Conservation (phyloP, 2,113 vertebrate species). For the Petaurus breviceps region DNA sequence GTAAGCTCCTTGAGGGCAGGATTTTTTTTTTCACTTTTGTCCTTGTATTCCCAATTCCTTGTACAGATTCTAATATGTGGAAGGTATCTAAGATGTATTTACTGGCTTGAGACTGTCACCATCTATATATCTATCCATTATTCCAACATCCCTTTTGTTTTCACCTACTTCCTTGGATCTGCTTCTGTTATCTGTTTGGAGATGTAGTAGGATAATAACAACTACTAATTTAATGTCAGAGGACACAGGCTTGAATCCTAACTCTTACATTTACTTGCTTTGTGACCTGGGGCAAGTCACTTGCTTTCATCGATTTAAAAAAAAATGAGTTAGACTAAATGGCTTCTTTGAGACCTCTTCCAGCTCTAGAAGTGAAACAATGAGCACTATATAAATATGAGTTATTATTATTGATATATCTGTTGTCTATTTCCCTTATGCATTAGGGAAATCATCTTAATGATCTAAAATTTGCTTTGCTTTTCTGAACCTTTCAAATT, state of each 20-base stretch:
- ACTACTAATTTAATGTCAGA: neutral
- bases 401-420: neutral
- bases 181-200: neutral
- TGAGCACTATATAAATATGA: neutral
- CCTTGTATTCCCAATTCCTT: neutral
- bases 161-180: neutral
- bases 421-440: neutral
- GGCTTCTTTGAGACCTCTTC: neutral
- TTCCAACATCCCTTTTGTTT: neutral
- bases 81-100: neutral
- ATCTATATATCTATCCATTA: neutral
- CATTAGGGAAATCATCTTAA: neutral
- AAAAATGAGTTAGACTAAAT: neutral
- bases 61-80: neutral
- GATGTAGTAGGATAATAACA: neutral
- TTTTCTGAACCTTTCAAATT: neutral
- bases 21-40: neutral
- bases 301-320: neutral
- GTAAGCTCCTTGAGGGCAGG: neutral
- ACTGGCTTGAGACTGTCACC: neutral
- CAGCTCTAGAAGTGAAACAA: neutral
- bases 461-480: neutral
- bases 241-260: neutral
- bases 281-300: neutral
- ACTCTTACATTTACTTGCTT: neutral